A percentile compares a stretch with the other conserved stretches of the same genome.
These are phyloP conservation scores for Psilopogon haemacephalus DNA, from an alignment of 2,113 vertebrate species.

Conservation along the genomic window DNA sequence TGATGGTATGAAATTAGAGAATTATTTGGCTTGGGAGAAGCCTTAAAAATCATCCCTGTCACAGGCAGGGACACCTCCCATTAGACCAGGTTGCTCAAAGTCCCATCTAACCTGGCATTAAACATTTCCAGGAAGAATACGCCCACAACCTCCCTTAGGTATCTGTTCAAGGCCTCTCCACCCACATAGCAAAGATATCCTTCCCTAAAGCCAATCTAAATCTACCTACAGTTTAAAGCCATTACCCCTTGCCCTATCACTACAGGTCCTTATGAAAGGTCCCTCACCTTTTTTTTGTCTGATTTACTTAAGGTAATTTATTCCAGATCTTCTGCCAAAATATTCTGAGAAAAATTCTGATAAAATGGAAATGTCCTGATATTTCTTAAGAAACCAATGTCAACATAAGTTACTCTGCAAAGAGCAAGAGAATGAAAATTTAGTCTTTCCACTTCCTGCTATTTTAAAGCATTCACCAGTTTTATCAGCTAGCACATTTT, in stretches of 20 bases:
- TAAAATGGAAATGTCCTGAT: neutral
- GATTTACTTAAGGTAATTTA: neutral
- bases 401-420: neutral
- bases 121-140: neutral
- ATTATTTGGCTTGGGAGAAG: neutral
- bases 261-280: too few species aligned
- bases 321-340: neutral
- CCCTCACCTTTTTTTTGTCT: neutral
- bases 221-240: too few species aligned
- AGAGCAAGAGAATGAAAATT: neutral
- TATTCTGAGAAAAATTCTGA: neutral
- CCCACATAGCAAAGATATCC: neutral
- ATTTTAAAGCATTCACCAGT: neutral
- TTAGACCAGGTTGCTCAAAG: too few species aligned
- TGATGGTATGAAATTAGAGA: neutral
- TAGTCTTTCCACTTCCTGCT: neutral
- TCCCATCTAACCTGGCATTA: too few species aligned
- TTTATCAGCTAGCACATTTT: neutral
- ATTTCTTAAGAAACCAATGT: neutral
- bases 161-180: neutral
- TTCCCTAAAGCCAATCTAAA: too few species aligned
- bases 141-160: neutral
- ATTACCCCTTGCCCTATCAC: too few species aligned
- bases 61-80: too few species aligned
- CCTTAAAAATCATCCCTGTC: too few species aligned